Evolutionary conservation across 2,797 vertebrate species (phyloP).

Genomic region (Arnoldichthys spilopterus): DNA sequence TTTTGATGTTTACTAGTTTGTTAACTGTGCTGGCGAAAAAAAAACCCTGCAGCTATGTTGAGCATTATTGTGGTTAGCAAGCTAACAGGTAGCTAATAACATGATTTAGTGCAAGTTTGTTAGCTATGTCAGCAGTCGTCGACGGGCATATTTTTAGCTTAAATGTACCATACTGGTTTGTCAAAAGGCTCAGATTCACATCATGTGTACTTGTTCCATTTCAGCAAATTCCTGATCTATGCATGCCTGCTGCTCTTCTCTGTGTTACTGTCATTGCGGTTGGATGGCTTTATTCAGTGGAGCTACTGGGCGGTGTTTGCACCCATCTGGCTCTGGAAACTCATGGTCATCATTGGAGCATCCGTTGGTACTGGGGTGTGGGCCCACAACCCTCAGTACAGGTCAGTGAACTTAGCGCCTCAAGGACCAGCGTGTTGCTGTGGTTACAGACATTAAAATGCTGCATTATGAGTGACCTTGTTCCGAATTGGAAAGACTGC

Average conservation of each 20-base stretch:
- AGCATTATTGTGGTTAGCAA: neutral
- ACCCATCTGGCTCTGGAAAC: conserved; percentile 98
- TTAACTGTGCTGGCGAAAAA: neutral
- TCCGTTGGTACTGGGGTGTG: conserved; percentile 95
- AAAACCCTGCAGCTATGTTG: too few relatives aligned
- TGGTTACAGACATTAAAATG: neutral
- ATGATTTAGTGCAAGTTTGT: neutral
- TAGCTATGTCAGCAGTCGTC: neutral
- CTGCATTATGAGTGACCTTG: neutral
- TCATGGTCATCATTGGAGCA: conserved; percentile 95
- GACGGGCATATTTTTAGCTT: neutral
- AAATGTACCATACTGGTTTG: neutral
- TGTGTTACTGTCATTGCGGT: conserved; percentile 89
- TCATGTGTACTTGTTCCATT: conserved; percentile 16
- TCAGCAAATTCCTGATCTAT: conserved; percentile 98
- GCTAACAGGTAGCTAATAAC: neutral
- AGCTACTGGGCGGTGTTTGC: conserved; percentile 98
- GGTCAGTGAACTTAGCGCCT: conserved; percentile 72
- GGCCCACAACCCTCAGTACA: conserved; percentile 97
- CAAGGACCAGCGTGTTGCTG: neutral
- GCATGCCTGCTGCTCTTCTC: conserved; percentile 97
- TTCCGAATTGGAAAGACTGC: neutral
- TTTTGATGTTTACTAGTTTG: neutral
- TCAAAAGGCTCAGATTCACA: neutral
- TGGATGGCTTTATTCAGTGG: conserved; percentile 96